These are phyloP conservation scores for Branchellion lobata DNA, from an alignment of 2,888 invertebrate species.

Conservation along the genomic window DNA sequence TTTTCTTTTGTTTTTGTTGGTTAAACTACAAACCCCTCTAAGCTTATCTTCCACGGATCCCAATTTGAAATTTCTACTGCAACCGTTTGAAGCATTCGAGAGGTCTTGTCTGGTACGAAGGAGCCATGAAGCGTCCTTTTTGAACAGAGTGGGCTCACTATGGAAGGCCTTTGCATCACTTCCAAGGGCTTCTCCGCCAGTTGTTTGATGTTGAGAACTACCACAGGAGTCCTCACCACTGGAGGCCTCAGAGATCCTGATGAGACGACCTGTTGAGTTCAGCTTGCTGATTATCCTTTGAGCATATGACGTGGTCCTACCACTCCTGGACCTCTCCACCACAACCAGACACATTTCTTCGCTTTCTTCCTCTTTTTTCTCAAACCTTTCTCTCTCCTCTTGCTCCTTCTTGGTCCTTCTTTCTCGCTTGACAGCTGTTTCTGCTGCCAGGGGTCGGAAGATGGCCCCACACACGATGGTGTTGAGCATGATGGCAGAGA, in stretches of 20 bases:
- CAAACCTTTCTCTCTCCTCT: not conserved
- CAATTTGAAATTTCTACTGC: too few species aligned
- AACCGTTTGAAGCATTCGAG: too few species aligned
- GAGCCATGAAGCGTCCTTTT: too few species aligned
- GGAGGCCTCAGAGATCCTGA: constrained; percentile 23
- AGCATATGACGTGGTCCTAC: not conserved
- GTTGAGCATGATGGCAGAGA: constrained; percentile 59
- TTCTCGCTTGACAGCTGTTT: not conserved
- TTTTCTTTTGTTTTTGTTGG: too few species aligned
- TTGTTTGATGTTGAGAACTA: too few species aligned
- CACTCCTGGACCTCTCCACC: not conserved
- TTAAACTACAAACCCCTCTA: too few species aligned
- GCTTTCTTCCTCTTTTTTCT: constrained; percentile 6
- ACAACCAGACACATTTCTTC: not conserved
- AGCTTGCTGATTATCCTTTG: constrained; percentile 8
- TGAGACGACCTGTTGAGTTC: not conserved
- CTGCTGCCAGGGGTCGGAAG: constrained; percentile 57
- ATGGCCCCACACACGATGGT: constrained; percentile 59
- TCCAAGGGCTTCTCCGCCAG: too few species aligned
- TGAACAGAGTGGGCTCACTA: too few species aligned
- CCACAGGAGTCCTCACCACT: not conserved
- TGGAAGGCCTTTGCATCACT: too few species aligned
- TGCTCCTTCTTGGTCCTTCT: not conserved
- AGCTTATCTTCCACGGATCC: too few species aligned
- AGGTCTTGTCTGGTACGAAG: too few species aligned